Base-by-base conservation (phyloP, 2,888 invertebrate genomes). In the Saturnia japonica region DNA sequence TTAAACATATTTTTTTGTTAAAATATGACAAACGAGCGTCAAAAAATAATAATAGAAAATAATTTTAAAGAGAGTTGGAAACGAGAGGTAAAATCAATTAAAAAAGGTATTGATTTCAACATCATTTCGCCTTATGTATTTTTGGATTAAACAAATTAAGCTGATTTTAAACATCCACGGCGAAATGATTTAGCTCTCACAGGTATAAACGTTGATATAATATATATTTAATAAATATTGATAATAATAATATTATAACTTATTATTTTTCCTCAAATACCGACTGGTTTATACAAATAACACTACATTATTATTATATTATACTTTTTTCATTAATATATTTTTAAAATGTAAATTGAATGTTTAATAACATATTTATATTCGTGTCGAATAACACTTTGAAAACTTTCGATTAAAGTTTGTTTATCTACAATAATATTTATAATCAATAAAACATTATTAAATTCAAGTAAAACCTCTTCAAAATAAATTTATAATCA, bases 21-120 rank as follows among this genome's bases (percentile, higher is more conserved):
- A 64, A 64, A 34, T 40, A 64, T 40, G 40, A 40, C 64, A 40
- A 40, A 40, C 64, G 40, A 64, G 64, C 64, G 64, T 40, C 34
- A 62, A 62, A 1, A 62, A 28, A 34, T 62, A 8, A 14, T 7
- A 62, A 62, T 34, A 22, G 34, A 28, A 22, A n/a, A 54, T 11
- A 34, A 62, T 34, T 14, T 62, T 34, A 22, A 62, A 34, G 34
- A 62, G 16, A 34, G 3, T 62, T 62, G 28, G 34, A 62, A 54
- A 16, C 34, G 28, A 62, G 62, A 34, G 2, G 19, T 34, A 19
- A 62, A 62, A 11, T 54, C 34, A 28, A 22, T 34, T 16, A 62
- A 62, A 34, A 34, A n/a, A n/a, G n/a, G n/a, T 19, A 62, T 28
- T 3, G 4, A 12, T 34, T 62, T 28, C 16, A 62, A 1, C 7